Percentiles rank a stretch among this genome's conserved stretches.
These are phyloP conservation scores for Hecatera dysodea DNA, from an alignment of 2,888 invertebrate species.

Conservation along the genomic window DNA sequence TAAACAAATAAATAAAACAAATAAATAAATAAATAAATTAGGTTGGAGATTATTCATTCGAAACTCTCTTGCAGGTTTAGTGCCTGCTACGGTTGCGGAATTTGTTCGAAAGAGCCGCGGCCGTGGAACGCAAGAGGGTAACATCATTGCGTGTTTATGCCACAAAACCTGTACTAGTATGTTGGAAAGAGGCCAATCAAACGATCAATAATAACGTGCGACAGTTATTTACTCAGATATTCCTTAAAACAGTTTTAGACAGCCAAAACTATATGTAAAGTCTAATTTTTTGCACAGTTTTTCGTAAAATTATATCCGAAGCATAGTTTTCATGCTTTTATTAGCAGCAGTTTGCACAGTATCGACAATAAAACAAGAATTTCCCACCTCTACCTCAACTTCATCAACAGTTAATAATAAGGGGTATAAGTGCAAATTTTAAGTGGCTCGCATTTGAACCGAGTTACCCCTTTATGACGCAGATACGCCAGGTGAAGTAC, in stretches of 20 bases:
- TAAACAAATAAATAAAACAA: no score
- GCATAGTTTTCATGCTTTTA: no score
- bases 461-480: constrained; percentile 66
- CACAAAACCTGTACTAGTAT: not conserved
- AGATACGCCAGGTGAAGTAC: constrained; percentile 73
- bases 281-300: no score
- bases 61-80: not conserved
- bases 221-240: not conserved
- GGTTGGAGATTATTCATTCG: not conserved
- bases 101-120: no score
- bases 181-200: not conserved
- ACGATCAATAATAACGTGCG: not conserved
- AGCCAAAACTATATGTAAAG: no score
- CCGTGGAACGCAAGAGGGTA: no score
- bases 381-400: constrained; percentile 66
- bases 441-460: constrained; percentile 78
- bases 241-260: not conserved
- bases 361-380: constrained; percentile 56
- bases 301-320: no score
- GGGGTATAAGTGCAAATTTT: constrained; percentile 78
- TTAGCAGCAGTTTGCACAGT: not conserved
- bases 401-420: constrained; percentile 79
- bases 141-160: not conserved
- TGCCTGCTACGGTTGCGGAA: no score
- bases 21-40: no score